These are phyloP conservation scores for Triplophysa rosa DNA, from an alignment of 2,113 vertebrate species.

Conservation along the genomic window DNA sequence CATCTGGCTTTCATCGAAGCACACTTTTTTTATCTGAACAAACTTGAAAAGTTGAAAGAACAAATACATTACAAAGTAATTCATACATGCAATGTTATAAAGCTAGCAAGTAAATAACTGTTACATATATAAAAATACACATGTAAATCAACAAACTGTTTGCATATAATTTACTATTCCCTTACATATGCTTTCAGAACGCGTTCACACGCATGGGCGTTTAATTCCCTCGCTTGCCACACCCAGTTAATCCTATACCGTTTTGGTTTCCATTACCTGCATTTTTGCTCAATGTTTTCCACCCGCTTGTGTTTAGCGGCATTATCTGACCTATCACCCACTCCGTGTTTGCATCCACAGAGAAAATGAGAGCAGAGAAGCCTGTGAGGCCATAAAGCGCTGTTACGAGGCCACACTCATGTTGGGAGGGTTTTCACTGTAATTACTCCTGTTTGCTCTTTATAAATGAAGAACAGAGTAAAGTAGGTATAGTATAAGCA, in stretches of 20 bases:
- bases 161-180: neutral
- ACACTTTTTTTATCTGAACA: constrained; percentile 64
- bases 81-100: constrained; percentile 47
- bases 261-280: constrained; percentile 63
- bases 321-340: constrained; percentile 65
- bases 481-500: neutral
- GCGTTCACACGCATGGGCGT: neutral
- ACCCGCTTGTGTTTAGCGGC: constrained; percentile 63
- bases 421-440: constrained; percentile 66
- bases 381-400: constrained; percentile 61
- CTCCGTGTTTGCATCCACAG: constrained; percentile 59
- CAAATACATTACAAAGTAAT: constrained; percentile 72
- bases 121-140: constrained; percentile 33
- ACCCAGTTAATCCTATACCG: constrained; percentile 41
- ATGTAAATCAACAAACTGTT: neutral
- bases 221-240: constrained; percentile 28
- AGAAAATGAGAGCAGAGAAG: constrained; percentile 54
- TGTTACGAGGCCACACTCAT: constrained; percentile 57
- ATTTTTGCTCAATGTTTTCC: constrained; percentile 68
- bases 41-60: constrained; percentile 68
- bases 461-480: constrained; percentile 61
- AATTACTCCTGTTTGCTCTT: constrained; percentile 70
- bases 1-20: constrained; percentile 75
- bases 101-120: constrained; percentile 46
- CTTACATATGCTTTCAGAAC: constrained; percentile 16